Base-by-base conservation (phyloP, 2,888 invertebrate genomes). In the Endotricha flammealis region DNA sequence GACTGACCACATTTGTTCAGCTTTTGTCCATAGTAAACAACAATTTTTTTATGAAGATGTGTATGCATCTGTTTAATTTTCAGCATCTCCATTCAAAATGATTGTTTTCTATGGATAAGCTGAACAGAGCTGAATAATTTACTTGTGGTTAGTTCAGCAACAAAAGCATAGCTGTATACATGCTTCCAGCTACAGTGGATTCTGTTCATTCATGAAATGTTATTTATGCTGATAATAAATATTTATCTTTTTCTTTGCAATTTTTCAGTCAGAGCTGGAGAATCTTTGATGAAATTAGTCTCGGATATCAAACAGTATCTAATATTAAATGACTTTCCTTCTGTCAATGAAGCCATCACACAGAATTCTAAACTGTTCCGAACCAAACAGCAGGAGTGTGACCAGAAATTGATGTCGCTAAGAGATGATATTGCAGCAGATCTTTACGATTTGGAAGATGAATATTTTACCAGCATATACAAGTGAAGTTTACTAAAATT, bases 241-340 rank as follows among this genome's bases (percentile, higher is more conserved):
- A n/a, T n/a, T 29, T 9, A 38, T 17, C n/a, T 12, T 27, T 20
- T 13, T 27, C 22, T 12, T 27, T 14, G 27, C 40, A 41, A 32
- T 39, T 36, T 85, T 87, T 78, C 89, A 90, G 97, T 98, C 0
- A 88, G 98, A 58, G 98, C 99, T 39, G 97, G 97, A 1, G 98
- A 99, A 85, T 97, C 98, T 0, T 77, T 99, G 12, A 96, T 98
- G 94, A 98, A 98, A 75, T 87, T 99, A 14, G 97, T 98, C 0
- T 96, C 98, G 0, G 98, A 99, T 70, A 95, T 99, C 44, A 99
- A 99, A 65, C 98, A 99, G 68, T 99, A 98, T 75, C 87, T 99
- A 28, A 98, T 99, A 58, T 88, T 99, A 11, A 99, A 99, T 74
- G 99, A 99, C 79, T 99, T 99, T 69, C 97, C 97, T 28, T 97